Evolutionary conservation across 2,113 vertebrate genomes (phyloP).

Genomic region (Synchiropus splendidus): DNA sequence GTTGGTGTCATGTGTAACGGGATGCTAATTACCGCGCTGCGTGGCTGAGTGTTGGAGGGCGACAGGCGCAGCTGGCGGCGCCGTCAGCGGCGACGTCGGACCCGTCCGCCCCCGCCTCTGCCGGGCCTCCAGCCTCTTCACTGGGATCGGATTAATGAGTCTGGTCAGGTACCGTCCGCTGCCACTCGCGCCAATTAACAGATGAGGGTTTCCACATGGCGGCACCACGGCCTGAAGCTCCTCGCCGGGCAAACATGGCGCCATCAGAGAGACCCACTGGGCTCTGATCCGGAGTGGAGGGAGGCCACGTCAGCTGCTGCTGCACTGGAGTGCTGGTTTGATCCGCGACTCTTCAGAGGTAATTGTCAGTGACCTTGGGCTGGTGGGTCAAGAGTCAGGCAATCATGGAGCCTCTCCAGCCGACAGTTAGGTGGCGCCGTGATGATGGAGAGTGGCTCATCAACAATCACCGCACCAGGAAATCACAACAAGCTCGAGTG

Average conservation of each 20-base stretch:
- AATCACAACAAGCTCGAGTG: too few species aligned
- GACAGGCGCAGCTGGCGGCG: constrained; percentile 54
- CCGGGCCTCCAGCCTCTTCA: constrained; percentile 41
- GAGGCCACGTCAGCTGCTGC: too few species aligned
- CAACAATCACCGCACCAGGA: too few species aligned
- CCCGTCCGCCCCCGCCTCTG: constrained; percentile 1
- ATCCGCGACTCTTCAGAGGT: constrained; percentile 29
- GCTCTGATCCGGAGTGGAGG: too few species aligned
- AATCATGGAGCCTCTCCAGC: too few species aligned
- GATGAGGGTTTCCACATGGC: constrained; percentile 44
- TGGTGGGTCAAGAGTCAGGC: constrained; percentile 20
- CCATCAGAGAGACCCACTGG: too few species aligned
- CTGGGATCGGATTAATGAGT: constrained; percentile 52
- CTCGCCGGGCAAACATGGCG: constrained; percentile 1
- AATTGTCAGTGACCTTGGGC: constrained; percentile 41
- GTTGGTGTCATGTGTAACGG: constrained; percentile 16
- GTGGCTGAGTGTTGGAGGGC: constrained; percentile 46
- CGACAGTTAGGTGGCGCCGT: too few species aligned
- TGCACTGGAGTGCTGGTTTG: too few species aligned
- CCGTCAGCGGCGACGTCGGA: constrained; percentile 33
- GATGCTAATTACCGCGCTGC: constrained; percentile 49
- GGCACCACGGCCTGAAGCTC: too few species aligned
- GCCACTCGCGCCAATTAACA: constrained; percentile 66
- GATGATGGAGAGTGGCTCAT: too few species aligned
- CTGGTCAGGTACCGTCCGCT: constrained; percentile 62